Base-by-base conservation (phyloP, 2,113 vertebrate species). In the Trogon surrucura region DNA sequence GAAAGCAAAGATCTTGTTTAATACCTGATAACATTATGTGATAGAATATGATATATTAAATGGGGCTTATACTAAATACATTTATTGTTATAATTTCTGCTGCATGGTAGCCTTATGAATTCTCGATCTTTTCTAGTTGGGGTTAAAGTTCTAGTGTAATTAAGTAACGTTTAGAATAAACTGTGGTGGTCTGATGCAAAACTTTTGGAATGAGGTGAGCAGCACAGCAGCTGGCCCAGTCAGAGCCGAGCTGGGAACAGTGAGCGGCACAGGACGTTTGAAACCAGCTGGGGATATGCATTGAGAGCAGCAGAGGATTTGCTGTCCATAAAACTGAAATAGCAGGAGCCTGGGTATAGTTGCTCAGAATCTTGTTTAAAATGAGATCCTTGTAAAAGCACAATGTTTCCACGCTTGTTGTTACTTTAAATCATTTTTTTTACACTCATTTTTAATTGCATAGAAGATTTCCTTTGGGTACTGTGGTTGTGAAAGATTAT, bases 261-360 rank as follows among this genome's bases (percentile, higher is more conserved):
- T 8, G 26, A 29, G 57, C 80, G 91, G 41, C 19, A 54, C 0
- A 2, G 17, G 10, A 8, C 13, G 4, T 29, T 66, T 0, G 2
- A 60, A 69, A 44, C 14, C 36, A 72, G 13, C n/a, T 57, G 29
- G 66, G 36, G 18, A 4, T 20, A 11, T n/a, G 10, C 30, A 3
- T 0, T 45, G 88, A 57, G 36, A 88, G 21, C 60, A 80, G 79
- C 54, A 51, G 45, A 54, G n/a, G 62, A 70, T 30, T 7, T 57
- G 48, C 48, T 23, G 1, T 18, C 45, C 6, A 1, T 27, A 69
- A 30, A 61, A 21, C 16, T 61, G 62, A 36, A 32, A 54, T 62
- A 70, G 79, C 26, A 38, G 64, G 32, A 71, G 10, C 22, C n/a
- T 32, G 30, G 10, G 7, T 45, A 2, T 12, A 57, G 41, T n/a